Conservation (phyloP, 2,113 vertebrate genomes). For the Pitta sordida region DNA sequence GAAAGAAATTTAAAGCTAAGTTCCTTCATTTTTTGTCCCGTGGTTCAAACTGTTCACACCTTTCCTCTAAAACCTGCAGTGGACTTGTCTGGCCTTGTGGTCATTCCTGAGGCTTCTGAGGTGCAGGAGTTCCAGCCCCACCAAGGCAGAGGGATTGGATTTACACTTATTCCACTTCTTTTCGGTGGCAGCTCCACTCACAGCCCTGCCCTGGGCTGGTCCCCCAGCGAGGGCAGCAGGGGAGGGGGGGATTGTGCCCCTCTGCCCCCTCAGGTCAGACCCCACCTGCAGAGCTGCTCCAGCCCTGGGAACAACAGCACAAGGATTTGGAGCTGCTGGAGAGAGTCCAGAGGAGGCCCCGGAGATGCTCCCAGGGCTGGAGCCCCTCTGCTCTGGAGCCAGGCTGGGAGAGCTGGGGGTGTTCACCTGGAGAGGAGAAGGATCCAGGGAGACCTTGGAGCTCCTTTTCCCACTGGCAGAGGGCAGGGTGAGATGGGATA, state of each 20-base stretch:
- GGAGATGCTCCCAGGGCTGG: not conserved
- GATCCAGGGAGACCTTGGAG: not conserved
- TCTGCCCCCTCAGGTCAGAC: not conserved
- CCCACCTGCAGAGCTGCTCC: not conserved
- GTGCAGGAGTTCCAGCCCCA: not conserved
- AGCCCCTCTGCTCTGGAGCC: not conserved
- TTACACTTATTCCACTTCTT: not conserved
- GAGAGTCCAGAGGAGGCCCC: not conserved
- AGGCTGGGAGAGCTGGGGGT: not conserved
- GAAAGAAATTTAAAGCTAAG: not conserved
- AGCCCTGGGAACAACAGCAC: not conserved
- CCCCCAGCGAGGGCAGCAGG: not conserved
- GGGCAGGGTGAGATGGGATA: too few relatives aligned
- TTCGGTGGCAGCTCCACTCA: not conserved
- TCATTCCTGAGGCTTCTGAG: not conserved
- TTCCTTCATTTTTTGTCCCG: fast-evolving
- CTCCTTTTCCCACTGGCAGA: too few relatives aligned
- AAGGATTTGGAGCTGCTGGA: not conserved
- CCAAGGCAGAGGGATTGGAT: not conserved
- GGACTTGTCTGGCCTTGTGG: not conserved
- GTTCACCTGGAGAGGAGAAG: not conserved
- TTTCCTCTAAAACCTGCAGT: not conserved
- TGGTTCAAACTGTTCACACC: not conserved
- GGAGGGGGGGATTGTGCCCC: not conserved
- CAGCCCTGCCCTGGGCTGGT: not conserved